Evolutionary conservation across 2,113 vertebrate genomes (phyloP), one percentile per base, ranked within the genome.

Genomic region (Nothobranchius kuhntae): DNA sequence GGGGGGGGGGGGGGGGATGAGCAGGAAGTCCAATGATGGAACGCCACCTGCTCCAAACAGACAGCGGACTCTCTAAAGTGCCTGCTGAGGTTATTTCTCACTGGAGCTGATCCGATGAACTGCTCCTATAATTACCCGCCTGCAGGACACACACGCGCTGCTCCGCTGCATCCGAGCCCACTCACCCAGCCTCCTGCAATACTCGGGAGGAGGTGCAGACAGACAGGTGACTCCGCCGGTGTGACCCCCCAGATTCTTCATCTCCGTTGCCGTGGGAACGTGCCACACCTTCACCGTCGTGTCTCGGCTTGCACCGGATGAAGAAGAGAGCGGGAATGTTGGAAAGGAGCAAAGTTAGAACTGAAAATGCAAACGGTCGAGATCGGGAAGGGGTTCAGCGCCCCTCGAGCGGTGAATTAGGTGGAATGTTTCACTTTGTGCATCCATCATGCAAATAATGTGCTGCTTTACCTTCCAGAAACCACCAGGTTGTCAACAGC

Each of bases 281-380:
- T 93, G 92, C 93, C 93, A 94, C 80, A 94, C 91, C 89, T 94
- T 94, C 65, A 94, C 83, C 0, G 93, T 93, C 0, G 93, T 94
- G 53, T 94, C 93, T 65, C 92, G 93, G 80, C 93, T 94, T 45
- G 0, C 46, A 62, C 2, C n/a, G 36, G 38, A 54, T 40, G 30
- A 42, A 35, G 69, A 30, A 46, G 69, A 21, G n/a, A 45, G 57
- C 26, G 35, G 13, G 4, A 2, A 9, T 10, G 50, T 26, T 68
- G 75, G 63, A 54, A 45, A 68, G 3, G 30, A 30, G 30, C 57
- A 69, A 65, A 77, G 77, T 81, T 84, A 68, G 79, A 9, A 67
- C 53, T 64, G 58, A 50, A 81, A 72, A 61, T 53, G 0, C 50
- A 7, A 21, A 71, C 56, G 78, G 21, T 21, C 21, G 21, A 21